Base-by-base conservation (phyloP, 1,140 invertebrate genomes). In the Neotoxoptera formosana region DNA sequence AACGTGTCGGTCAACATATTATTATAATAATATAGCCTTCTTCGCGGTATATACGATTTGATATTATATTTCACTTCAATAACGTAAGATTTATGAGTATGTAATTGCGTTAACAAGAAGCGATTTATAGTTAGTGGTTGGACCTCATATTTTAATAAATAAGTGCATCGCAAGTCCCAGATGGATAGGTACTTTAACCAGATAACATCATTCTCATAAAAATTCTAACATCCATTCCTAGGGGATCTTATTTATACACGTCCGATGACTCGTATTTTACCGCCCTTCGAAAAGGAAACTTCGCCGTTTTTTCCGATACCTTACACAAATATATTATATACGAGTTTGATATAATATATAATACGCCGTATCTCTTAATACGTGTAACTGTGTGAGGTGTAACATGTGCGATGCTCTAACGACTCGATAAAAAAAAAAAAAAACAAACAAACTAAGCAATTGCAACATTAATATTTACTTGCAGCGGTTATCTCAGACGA, bases 71-170 rank as follows among this genome's bases (percentile, higher is more conserved):
- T 53, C 11, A 53, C n/a, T 56, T 56, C 21, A 56, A 56, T 53
- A 25, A 25, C 34, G 36, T 36, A 23, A 23, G 9, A 89, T 89
- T 56, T 89, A 89, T 56, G 11, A 53, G 34, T 20, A 89, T 67
- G n/a, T 90, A 90, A 90, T 90, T 90, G 87, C 60, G 87, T 51
- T 23, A 51, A 88, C n/a, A 88, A 30, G 53, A 60, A 90, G 11
- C 53, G 89, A 90, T 90, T 90, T 90, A 90, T 47, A 90, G 34
- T 56, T 89, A 89, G 88, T 67, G 56, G 89, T 90, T 67, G 14
- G n/a, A 41, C 23, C 41, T 41, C 21, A 67, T 67, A 56, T 41
- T 67, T 90, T 90, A 90, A 90, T 90, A 90, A 90, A 90, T 90
- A 67, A 90, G 41, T 30, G 23, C 41, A 67, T n/a, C 34, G 41